Conservation (phyloP, 2,797 vertebrate genomes). For the Cryptoprocta ferox region DNA sequence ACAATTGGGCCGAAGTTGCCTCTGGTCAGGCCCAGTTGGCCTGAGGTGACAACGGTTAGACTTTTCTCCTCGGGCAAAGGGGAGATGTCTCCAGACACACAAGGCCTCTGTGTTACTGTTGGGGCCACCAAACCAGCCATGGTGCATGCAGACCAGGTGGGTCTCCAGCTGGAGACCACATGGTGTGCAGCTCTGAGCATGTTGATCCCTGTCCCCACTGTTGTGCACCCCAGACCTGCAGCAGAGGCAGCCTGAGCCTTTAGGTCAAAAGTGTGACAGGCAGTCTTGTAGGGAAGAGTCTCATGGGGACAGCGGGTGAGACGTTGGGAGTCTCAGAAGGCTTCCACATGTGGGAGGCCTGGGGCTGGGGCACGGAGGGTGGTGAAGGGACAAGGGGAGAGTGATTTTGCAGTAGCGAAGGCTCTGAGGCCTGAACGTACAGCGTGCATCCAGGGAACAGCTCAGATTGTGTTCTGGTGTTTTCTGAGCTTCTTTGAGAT, state of each 20-base stretch:
- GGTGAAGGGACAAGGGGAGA: accelerated
- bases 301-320: accelerated
- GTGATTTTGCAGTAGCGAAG: too few relatives aligned
- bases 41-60: accelerated
- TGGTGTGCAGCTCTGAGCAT: accelerated
- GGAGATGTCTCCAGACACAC: not conserved
- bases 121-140: accelerated
- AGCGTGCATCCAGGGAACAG: accelerated
- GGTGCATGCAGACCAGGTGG: accelerated
- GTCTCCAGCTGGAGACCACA: accelerated
- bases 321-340: too few relatives aligned
- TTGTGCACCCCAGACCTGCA: too few relatives aligned
- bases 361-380: accelerated
- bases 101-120: accelerated
- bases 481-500: not conserved
- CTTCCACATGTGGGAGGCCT: not conserved
- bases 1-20: not conserved
- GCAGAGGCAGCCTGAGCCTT: not conserved
- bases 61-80: too few relatives aligned
- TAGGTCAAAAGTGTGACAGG: accelerated
- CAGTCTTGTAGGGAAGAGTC: not conserved
- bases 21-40: not conserved
- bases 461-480: accelerated
- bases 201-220: accelerated
- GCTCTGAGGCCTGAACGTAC: accelerated